Evolutionary conservation across 2,797 vertebrate species (phyloP).

Genomic region (Trematocara caparti): DNA sequence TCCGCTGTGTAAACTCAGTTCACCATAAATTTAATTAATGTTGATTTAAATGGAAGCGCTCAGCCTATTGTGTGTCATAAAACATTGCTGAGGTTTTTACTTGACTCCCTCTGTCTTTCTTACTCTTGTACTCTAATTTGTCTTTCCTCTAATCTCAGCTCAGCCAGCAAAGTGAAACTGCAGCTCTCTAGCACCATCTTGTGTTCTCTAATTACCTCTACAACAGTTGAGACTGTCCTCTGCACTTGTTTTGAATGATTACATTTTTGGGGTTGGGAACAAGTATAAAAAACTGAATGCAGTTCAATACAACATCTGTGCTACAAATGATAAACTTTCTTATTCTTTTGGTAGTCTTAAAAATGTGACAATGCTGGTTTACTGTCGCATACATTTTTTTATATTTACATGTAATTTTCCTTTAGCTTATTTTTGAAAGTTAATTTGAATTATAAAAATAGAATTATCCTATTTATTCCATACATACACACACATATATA

Average conservation of each 20-base stretch:
- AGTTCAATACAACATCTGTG: neutral
- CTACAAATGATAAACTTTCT: neutral
- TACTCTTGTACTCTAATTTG: neutral
- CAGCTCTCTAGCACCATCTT: conserved; percentile 31
- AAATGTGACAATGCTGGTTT: neutral
- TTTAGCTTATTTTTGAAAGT: neutral
- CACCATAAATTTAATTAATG: conserved; percentile 63
- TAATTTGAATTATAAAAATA: neutral
- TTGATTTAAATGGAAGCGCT: conserved; percentile 55
- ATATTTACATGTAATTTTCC: neutral
- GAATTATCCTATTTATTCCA: neutral
- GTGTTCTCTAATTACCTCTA: conserved; percentile 4
- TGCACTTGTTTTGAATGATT: neutral
- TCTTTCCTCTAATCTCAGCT: neutral
- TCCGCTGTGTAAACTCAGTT: conserved; percentile 51
- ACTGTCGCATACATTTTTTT: neutral
- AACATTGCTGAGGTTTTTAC: conserved; percentile 33
- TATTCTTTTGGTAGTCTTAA: neutral
- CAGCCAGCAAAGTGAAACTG: neutral
- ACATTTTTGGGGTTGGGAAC: neutral
- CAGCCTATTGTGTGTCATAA: conserved; percentile 43
- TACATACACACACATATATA: too few species aligned
- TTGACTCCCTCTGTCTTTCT: neutral
- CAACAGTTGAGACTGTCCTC: neutral
- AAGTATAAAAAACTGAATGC: neutral